Evolutionary conservation across 2,797 vertebrate genomes (phyloP).

Genomic region (Erithacus rubecula): DNA sequence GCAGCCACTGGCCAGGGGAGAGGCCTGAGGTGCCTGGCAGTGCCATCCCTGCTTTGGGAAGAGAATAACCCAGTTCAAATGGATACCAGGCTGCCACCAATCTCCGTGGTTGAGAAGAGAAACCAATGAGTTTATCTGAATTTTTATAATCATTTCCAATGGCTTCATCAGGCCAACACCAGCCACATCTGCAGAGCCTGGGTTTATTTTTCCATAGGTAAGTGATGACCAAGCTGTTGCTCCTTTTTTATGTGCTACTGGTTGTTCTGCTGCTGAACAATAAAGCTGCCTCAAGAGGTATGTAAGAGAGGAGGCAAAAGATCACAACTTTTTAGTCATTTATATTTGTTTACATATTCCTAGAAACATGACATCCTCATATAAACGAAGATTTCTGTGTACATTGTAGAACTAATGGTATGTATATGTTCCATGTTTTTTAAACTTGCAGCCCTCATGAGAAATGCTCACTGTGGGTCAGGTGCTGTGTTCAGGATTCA

Average conservation of each 20-base stretch:
- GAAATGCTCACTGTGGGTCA: background rate
- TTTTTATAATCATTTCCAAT: background rate
- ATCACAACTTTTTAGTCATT: background rate
- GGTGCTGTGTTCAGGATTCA: background rate
- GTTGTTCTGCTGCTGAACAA: background rate
- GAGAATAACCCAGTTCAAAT: background rate
- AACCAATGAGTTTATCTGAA: background rate
- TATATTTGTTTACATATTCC: background rate
- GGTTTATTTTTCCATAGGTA: background rate
- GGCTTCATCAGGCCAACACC: background rate
- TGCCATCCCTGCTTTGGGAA: rapidly evolving
- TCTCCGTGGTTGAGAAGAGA: background rate
- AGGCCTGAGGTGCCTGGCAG: rapidly evolving
- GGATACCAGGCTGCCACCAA: background rate
- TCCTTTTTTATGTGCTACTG: background rate
- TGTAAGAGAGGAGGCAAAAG: background rate
- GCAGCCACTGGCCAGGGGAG: rapidly evolving
- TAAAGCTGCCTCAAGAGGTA: rapidly evolving
- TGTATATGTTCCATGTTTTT: too few relatives aligned
- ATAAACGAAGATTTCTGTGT: background rate
- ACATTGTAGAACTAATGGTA: background rate
- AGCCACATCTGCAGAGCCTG: background rate
- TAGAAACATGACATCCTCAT: background rate
- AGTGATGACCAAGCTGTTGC: background rate
- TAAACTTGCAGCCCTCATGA: background rate